These are phyloP conservation scores for Aptenodytes patagonicus DNA, from an alignment of 2,113 vertebrate genomes.

Conservation along the genomic window DNA sequence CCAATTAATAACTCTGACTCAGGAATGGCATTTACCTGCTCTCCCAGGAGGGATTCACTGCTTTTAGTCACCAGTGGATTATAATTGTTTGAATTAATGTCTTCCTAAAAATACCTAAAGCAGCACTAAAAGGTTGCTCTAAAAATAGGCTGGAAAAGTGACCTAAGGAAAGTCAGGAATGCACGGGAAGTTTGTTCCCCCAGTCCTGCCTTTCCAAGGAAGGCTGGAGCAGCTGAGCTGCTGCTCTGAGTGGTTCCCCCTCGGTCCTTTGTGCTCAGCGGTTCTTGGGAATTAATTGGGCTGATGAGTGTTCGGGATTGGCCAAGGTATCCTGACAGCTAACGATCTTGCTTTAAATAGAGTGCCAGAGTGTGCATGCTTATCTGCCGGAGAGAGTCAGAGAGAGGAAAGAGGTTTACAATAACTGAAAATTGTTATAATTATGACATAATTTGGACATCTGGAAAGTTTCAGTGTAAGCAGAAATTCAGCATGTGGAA, in stretches of 20 bases:
- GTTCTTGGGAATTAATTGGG: not conserved
- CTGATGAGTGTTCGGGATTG: not conserved
- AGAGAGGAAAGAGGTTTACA: not conserved
- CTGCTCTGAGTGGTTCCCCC: not conserved
- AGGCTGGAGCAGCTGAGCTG: not conserved
- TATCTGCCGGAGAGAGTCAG: not conserved
- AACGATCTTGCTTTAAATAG: not conserved
- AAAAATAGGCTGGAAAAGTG: not conserved
- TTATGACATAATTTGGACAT: constrained; percentile 52
- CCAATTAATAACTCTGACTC: not conserved
- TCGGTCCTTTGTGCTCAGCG: not conserved
- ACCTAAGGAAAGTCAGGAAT: not conserved
- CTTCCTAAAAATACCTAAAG: constrained; percentile 1
- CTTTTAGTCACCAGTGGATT: not conserved
- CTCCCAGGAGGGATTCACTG: not conserved
- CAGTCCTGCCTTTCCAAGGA: not conserved
- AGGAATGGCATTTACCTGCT: not conserved
- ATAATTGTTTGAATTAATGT: not conserved
- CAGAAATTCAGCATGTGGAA: not conserved
- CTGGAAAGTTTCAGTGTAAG: constrained; percentile 30
- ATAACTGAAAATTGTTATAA: constrained; percentile 37
- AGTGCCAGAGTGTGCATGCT: not conserved
- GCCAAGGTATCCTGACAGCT: constrained; percentile 20
- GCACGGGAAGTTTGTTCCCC: not conserved
- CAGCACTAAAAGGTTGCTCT: not conserved